phyloP scores from a whole-genome alignment of 2,888 invertebrate genomes.

The Chrysomela aeneicollis region DNA sequence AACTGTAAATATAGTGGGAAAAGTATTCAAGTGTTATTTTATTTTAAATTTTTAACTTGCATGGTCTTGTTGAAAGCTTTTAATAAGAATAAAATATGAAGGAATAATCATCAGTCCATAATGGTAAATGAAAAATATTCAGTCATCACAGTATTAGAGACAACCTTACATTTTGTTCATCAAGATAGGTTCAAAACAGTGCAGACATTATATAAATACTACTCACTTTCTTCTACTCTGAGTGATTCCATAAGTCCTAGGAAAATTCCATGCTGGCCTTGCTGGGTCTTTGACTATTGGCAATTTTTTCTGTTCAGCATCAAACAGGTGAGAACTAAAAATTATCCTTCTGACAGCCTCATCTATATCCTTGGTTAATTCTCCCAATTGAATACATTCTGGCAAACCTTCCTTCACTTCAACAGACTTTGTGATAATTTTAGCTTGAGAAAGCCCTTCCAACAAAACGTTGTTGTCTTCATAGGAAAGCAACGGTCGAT shows the following conservation, averaged over 20 bases:
- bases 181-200: too few relatives aligned
- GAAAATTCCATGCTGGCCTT: conserved; percentile 76
- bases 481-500: conserved; percentile 67
- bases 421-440: conserved; percentile 81
- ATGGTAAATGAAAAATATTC: too few relatives aligned
- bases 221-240: conserved; percentile 63
- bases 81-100: too few relatives aligned
- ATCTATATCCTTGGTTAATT: conserved; percentile 65
- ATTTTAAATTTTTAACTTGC: too few relatives aligned
- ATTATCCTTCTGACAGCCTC: conserved; percentile 71
- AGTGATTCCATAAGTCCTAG: conserved; percentile 79
- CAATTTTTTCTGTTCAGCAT: conserved; percentile 80
- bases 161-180: too few relatives aligned
- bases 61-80: too few relatives aligned
- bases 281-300: conserved; percentile 75
- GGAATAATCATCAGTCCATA: too few relatives aligned
- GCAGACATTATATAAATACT: too few relatives aligned
- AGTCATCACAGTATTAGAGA: too few relatives aligned
- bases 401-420: conserved; percentile 71
- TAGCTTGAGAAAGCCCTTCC: conserved; percentile 80
- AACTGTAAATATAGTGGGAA: too few relatives aligned
- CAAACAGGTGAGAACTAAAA: conserved; percentile 73
- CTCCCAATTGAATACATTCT: conserved; percentile 64
- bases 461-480: conserved; percentile 71
- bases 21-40: too few relatives aligned